Conservation (phyloP, 2,797 vertebrate genomes). For the Sebastes iracundus region DNA sequence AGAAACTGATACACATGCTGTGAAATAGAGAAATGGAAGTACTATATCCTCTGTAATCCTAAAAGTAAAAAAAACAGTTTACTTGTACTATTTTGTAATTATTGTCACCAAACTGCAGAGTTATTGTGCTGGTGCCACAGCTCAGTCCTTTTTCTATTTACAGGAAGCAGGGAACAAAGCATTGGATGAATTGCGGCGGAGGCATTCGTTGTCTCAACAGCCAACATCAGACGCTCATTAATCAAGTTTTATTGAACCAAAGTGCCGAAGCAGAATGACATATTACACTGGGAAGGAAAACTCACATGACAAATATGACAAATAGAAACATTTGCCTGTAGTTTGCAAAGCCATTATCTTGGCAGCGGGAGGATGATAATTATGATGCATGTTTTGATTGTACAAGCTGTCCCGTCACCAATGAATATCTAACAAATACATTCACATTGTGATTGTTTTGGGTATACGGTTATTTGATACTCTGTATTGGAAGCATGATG, state of each 20-base stretch:
- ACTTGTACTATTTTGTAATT: not conserved
- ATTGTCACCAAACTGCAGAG: constrained; percentile 3
- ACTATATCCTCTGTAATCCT: constrained; percentile 5
- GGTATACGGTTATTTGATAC: not conserved
- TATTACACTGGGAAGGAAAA: constrained; percentile 46
- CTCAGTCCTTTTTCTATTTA: constrained; percentile 7
- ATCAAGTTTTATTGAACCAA: constrained; percentile 63
- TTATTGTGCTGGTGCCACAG: not conserved
- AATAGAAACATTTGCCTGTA: constrained; percentile 53
- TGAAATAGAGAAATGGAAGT: constrained; percentile 12
- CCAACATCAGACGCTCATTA: constrained; percentile 46
- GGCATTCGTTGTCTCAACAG: constrained; percentile 21
- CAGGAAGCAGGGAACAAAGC: constrained; percentile 15
- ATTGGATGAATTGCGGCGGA: constrained; percentile 13
- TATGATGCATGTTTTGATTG: constrained; percentile 59
- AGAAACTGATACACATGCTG: constrained; percentile 21
- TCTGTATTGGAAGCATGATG: not conserved
- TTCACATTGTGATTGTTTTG: not conserved
- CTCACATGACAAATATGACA: constrained; percentile 55
- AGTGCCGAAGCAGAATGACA: constrained; percentile 54
- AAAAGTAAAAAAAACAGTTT: not conserved
- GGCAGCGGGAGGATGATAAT: constrained; percentile 51
- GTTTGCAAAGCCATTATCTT: constrained; percentile 50
- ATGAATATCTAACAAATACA: constrained; percentile 22
- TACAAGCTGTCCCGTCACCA: constrained; percentile 39